Base-by-base conservation (phyloP, 2,797 vertebrate species). In the Mus minutoides region DNA sequence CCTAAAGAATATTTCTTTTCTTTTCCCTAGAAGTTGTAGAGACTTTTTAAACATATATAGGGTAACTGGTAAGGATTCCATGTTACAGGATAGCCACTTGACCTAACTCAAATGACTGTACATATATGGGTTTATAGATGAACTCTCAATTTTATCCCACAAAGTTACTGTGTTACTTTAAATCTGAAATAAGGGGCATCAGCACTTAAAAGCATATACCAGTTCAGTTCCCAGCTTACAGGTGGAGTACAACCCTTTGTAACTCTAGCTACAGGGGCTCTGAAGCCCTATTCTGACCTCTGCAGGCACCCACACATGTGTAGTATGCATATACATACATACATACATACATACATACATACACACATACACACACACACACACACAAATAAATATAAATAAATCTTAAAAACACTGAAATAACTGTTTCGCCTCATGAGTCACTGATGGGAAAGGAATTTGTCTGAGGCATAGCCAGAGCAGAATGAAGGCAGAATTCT, bases 121-220 rank as follows among this genome's bases (percentile, higher is more conserved):
- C 29, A 75, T 58, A 49, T n/a, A 71, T 46, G 34, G 22, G n/a
- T 94, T 62, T 94, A 91, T 88, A 62, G 40, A 8, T 40, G 71
- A 89, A 79, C 31, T 96, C 76, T 77, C 22, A 83, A 77, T 83
- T 90, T 71, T 60, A 94, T 83, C 82, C 13, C 40, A 90, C 29
- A 90, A 46, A 54, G 49, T 62, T 82, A 37, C 3, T 89, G 16
- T 88, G 88, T 67, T 86, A 85, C 37, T 67, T 82, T 37, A 49
- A 67, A 46, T 62, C 60, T 62, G 40, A 84, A 31, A 46, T 64
- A 43, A 31, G 26, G 80, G 26, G 26, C 80, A 12, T 83, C 26
- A 62, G 58, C 37, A 43, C 56, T 62, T 62, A 40, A 60, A 40
- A 83, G 24, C 80, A 83, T 31, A 83, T 62, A 19, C 37, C 29